Conservation (phyloP, 92 coral and sea anemone genomes). For the Paramuricea clavata region DNA sequence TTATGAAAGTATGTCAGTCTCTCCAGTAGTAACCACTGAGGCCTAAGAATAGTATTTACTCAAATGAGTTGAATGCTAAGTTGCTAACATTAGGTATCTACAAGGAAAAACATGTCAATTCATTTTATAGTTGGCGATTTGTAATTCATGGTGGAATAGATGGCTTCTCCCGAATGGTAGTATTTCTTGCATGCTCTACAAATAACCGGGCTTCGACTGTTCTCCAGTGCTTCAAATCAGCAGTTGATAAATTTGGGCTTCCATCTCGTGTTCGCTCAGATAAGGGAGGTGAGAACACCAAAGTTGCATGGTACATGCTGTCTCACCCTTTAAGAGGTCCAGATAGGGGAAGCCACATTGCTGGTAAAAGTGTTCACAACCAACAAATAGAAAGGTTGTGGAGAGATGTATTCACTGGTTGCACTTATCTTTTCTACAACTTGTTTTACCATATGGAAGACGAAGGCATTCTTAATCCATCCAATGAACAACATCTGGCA, state of each 20-base stretch:
- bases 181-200: constrained; percentile 14
- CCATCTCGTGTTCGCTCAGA: constrained; percentile 11
- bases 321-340: constrained; percentile 5
- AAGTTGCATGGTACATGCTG: constrained; percentile 18
- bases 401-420: constrained; percentile 27
- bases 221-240: constrained; percentile 22
- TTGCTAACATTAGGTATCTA: too few relatives aligned
- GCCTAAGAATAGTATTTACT: too few relatives aligned
- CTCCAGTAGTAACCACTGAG: too few relatives aligned
- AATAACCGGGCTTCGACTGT: constrained; percentile 1
- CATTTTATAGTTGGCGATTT: constrained; percentile 9
- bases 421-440: constrained; percentile 26
- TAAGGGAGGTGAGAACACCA: constrained; percentile 1
- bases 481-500: background rate
- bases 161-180: constrained; percentile 8
- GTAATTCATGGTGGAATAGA: constrained; percentile 12
- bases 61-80: too few relatives aligned
- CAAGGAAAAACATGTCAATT: too few relatives aligned
- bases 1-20: too few relatives aligned
- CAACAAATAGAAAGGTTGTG: constrained; percentile 35
- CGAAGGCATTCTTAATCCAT: constrained; percentile 8
- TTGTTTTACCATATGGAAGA: constrained; percentile 9
- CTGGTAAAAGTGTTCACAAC: constrained; percentile 14
- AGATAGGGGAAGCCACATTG: background rate
- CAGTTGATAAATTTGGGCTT: background rate